Percentiles rank a stretch among this genome's conserved stretches.
Evolutionary conservation across 2,113 vertebrate genomes (phyloP).

Genomic region (Gobio gobio): DNA sequence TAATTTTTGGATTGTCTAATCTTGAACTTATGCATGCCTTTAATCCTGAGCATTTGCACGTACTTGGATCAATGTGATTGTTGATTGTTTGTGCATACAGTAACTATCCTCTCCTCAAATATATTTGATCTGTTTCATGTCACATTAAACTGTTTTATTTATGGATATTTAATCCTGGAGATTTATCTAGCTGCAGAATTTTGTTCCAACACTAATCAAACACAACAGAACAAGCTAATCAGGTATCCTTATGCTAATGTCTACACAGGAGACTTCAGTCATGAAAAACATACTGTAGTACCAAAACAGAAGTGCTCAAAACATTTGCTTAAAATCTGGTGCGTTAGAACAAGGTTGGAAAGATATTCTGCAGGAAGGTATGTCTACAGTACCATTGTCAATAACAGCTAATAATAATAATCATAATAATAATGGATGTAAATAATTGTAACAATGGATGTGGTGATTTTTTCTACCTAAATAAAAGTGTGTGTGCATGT

Average conservation of each 20-base stretch:
- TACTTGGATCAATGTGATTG: constrained; percentile 55
- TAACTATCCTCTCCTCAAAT: constrained; percentile 8
- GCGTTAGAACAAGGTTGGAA: not conserved
- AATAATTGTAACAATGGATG: not conserved
- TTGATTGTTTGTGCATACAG: constrained; percentile 15
- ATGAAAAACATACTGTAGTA: not conserved
- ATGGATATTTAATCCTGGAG: not conserved
- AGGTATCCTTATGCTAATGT: not conserved
- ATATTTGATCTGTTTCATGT: constrained; percentile 2
- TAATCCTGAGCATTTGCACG: constrained; percentile 54
- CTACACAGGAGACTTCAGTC: not conserved
- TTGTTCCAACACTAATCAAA: not conserved
- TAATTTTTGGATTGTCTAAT: constrained; percentile 58
- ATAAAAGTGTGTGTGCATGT: not conserved
- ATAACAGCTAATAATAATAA: constrained; percentile 12
- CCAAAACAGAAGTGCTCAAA: not conserved
- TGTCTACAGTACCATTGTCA: not conserved
- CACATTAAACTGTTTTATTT: not conserved
- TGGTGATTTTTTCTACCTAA: not conserved
- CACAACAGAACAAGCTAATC: not conserved
- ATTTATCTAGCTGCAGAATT: not conserved
- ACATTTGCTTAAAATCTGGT: not conserved
- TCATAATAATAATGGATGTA: not conserved
- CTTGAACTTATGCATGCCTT: constrained; percentile 61
- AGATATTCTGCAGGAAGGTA: constrained; percentile 19